Evolutionary conservation across 2,797 vertebrate genomes (phyloP).

Genomic region (Galago senegalensis): DNA sequence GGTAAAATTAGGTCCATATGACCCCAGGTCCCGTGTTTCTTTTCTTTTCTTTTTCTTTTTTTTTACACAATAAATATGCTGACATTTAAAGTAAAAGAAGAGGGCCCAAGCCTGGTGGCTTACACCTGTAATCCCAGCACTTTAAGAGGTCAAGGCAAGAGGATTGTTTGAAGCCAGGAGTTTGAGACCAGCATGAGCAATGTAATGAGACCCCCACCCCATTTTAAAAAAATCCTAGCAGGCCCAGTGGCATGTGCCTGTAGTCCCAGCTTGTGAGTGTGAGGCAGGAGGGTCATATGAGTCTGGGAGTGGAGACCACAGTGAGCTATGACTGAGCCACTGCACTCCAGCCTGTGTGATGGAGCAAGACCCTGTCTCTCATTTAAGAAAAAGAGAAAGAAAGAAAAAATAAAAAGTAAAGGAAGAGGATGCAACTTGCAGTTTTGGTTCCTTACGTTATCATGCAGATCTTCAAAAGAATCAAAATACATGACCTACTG

Average conservation of each 20-base stretch:
- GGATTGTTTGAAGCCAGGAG: too few species aligned
- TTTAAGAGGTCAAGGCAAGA: too few species aligned
- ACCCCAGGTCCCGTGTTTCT: neutral
- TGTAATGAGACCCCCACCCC: too few species aligned
- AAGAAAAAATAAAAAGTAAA: neutral
- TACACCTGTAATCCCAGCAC: too few species aligned
- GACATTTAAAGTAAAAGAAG: neutral
- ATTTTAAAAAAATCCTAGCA: too few species aligned
- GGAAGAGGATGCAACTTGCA: neutral
- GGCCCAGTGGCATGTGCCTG: too few species aligned
- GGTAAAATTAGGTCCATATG: neutral
- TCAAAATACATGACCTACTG: neutral
- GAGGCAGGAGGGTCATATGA: too few species aligned
- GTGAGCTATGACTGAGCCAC: too few species aligned
- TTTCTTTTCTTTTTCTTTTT: neutral
- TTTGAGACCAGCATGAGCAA: too few species aligned
- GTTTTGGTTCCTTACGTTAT: neutral
- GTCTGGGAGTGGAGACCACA: too few species aligned
- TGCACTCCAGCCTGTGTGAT: too few species aligned
- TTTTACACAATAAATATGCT: neutral
- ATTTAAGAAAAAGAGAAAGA: neutral
- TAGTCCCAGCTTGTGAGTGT: too few species aligned
- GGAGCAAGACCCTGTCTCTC: neutral
- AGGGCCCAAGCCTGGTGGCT: neutral
- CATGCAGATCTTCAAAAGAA: conserved; percentile 10